Conservation (phyloP, 1,140 invertebrate genomes). For the Eulimnadia texana region DNA sequence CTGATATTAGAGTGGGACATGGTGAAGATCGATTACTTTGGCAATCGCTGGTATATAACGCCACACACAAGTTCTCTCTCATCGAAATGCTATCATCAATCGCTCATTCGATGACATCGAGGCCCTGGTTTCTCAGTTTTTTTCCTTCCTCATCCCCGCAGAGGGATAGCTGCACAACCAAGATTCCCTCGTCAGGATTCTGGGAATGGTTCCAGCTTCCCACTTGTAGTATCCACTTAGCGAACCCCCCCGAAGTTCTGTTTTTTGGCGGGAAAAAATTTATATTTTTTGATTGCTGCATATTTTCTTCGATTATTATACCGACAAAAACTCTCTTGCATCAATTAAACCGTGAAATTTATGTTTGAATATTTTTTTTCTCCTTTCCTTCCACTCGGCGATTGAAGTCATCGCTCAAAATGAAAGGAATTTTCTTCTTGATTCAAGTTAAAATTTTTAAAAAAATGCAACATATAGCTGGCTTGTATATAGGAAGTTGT, state of each 20-base stretch:
- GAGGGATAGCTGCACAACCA: too few species aligned
- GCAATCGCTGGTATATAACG: not conserved
- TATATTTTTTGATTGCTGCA: not conserved
- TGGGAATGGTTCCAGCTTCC: not conserved
- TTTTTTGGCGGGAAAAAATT: not conserved
- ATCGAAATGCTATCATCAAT: conserved; percentile 12
- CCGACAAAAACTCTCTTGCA: not conserved
- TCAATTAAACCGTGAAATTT: not conserved
- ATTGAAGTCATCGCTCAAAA: not conserved
- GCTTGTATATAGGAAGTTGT: too few species aligned
- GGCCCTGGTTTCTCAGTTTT: not conserved
- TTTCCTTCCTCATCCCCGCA: not conserved
- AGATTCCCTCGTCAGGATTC: too few species aligned
- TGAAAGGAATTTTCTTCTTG: not conserved
- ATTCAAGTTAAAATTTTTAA: not conserved
- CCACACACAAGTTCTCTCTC: conserved; percentile 2
- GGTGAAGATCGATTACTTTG: conserved; percentile 12
- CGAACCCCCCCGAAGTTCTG: not conserved
- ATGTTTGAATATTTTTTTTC: not conserved
- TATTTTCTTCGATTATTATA: too few species aligned
- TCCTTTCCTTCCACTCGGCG: not conserved
- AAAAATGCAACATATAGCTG: too few species aligned
- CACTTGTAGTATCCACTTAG: not conserved
- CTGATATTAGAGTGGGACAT: conserved; percentile 11
- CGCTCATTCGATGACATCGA: conserved; percentile 8